These are phyloP conservation scores for Leguminivora glycinivorella DNA, from an alignment of 1,140 invertebrate species.

Conservation along the genomic window DNA sequence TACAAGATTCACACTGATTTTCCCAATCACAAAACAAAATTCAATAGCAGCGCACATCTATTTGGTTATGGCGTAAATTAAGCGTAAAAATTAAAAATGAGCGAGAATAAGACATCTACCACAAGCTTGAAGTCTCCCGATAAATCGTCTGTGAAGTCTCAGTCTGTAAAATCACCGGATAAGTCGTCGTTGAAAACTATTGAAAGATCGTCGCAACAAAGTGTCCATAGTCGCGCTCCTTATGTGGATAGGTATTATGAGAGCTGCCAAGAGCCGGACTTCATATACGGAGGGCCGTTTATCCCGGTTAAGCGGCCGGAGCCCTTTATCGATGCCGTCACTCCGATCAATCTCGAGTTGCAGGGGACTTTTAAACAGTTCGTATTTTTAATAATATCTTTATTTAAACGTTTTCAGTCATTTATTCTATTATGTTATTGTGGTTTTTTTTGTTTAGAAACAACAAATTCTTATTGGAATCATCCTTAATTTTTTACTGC, in stretches of 20 bases:
- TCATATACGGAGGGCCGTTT: conserved; percentile 71
- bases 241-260: conserved; percentile 41
- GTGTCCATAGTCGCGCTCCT: not conserved
- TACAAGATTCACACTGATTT: not conserved
- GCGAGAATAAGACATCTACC: conserved; percentile 29
- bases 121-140: not conserved
- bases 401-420: not conserved
- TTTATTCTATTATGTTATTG: not conserved
- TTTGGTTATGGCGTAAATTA: conserved; percentile 36
- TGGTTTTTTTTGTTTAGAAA: not conserved
- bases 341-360: conserved; percentile 59
- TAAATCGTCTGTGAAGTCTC: no score
- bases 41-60: conserved; percentile 28
- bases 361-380: conserved; percentile 70
- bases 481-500: not conserved
- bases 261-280: conserved; percentile 54
- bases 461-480: not conserved
- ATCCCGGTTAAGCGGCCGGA: conserved; percentile 51
- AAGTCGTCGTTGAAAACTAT: no score
- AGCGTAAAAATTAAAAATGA: conserved; percentile 45
- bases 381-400: conserved; percentile 35
- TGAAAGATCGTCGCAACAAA: no score
- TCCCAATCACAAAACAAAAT: conserved; percentile 27
- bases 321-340: conserved; percentile 54
- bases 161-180: no score